Evolutionary conservation across 2,888 invertebrate species (phyloP).

Genomic region (Rhorus exstirpatorius): DNA sequence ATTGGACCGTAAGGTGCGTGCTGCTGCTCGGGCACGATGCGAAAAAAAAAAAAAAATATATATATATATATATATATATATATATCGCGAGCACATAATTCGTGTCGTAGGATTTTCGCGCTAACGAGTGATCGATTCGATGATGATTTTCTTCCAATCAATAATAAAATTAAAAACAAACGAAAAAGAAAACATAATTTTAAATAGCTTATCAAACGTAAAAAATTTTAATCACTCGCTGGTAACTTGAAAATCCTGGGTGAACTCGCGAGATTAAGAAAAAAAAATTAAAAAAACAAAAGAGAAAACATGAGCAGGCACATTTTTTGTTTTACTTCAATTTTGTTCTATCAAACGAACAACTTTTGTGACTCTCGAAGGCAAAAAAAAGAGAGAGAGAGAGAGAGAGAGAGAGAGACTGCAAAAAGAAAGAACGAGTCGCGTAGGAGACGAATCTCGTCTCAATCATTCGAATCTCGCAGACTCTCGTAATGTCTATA

Average conservation of each 20-base stretch:
- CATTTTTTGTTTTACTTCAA: constrained; percentile 33
- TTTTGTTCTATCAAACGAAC: constrained; percentile 45
- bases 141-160: not conserved
- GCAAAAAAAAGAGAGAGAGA: constrained; percentile 33
- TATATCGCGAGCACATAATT: constrained; percentile 48
- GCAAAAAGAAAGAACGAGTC: constrained; percentile 54
- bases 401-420: not conserved
- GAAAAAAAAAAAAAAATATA: constrained; percentile 42
- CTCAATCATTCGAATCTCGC: constrained; percentile 43
- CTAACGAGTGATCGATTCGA: constrained; percentile 18
- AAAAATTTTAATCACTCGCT: constrained; percentile 37
- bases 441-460: constrained; percentile 56
- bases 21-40: constrained; percentile 21
- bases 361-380: constrained; percentile 44
- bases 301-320: constrained; percentile 49
- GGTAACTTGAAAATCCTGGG: constrained; percentile 15
- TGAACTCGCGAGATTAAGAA: constrained; percentile 28
- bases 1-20: constrained; percentile 42
- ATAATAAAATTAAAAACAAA: constrained; percentile 43
- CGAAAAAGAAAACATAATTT: constrained; percentile 39
- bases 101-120: constrained; percentile 33
- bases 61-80: no score
- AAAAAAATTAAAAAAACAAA: constrained; percentile 26
- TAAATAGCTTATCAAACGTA: constrained; percentile 18
- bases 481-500: constrained; percentile 46